A percentile compares a stretch with the other conserved stretches of the same genome.
phyloP scores from a whole-genome alignment of 2,797 vertebrate genomes.

The Threskiornis aethiopicus region DNA sequence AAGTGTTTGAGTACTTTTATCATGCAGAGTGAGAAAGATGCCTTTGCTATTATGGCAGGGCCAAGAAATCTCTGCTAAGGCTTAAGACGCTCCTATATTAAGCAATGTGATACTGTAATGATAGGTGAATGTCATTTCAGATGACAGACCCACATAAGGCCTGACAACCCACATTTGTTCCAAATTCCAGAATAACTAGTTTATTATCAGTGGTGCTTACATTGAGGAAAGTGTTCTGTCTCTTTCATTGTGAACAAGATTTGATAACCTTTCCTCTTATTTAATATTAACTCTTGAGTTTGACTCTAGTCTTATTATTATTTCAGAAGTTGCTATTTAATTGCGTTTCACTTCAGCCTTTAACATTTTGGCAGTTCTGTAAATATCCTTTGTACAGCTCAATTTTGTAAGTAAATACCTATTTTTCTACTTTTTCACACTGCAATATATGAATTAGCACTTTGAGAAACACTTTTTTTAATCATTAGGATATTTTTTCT shows the following conservation, averaged over 20 bases:
- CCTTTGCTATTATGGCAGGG: neutral
- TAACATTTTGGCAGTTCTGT: neutral
- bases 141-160: neutral
- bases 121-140: neutral
- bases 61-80: neutral
- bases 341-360: neutral
- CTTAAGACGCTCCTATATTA: neutral
- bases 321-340: neutral
- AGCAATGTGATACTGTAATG: neutral
- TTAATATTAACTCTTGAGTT: neutral
- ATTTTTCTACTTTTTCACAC: neutral
- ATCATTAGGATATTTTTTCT: neutral
- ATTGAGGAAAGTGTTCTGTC: neutral
- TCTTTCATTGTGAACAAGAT: neutral
- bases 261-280: neutral
- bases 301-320: neutral
- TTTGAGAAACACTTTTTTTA: neutral
- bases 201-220: neutral
- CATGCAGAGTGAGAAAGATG: neutral
- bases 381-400: neutral
- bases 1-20: neutral
- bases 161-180: neutral
- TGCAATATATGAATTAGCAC: neutral
- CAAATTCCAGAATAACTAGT: neutral
- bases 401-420: neutral